Percentiles rank a stretch among this genome's conserved stretches.
Conservation (phyloP, 2,113 vertebrate species). For the Mola mola region DNA sequence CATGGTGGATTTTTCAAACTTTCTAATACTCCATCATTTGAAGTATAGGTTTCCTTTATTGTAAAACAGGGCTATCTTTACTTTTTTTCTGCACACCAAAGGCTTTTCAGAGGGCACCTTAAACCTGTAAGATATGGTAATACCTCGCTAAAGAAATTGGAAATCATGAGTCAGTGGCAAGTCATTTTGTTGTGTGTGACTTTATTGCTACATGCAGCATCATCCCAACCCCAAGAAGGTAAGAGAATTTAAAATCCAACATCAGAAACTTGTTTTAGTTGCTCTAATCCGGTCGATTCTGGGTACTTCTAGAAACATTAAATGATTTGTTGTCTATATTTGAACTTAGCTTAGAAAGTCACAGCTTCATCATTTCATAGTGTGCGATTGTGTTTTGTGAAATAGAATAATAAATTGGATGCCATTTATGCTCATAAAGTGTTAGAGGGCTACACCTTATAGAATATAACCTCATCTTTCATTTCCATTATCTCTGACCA, state of each 20-base stretch:
- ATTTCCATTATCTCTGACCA: neutral
- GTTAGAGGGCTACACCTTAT: neutral
- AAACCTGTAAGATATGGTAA: conserved; percentile 35
- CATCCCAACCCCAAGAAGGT: conserved; percentile 78
- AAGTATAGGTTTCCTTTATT: too few relatives aligned
- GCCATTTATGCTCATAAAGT: neutral
- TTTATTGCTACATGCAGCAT: conserved; percentile 41
- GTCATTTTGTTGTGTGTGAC: conserved; percentile 53
- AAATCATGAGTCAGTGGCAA: conserved; percentile 59
- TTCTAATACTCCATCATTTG: too few relatives aligned
- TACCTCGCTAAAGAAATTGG: conserved; percentile 18
- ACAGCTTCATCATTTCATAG: neutral
- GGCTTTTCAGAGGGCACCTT: neutral
- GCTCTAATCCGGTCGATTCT: neutral
- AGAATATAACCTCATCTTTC: neutral
- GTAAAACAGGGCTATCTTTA: neutral
- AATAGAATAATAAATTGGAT: neutral
- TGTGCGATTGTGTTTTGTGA: neutral
- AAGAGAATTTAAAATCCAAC: conserved; percentile 1
- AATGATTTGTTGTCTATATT: neutral
- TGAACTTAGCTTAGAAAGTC: neutral
- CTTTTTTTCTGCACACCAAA: neutral
- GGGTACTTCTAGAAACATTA: too few relatives aligned
- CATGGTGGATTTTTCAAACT: neutral
- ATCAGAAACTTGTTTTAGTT: neutral